Base-by-base conservation (phyloP, 2,797 vertebrate genomes). In the Enteromius radiatus region DNA sequence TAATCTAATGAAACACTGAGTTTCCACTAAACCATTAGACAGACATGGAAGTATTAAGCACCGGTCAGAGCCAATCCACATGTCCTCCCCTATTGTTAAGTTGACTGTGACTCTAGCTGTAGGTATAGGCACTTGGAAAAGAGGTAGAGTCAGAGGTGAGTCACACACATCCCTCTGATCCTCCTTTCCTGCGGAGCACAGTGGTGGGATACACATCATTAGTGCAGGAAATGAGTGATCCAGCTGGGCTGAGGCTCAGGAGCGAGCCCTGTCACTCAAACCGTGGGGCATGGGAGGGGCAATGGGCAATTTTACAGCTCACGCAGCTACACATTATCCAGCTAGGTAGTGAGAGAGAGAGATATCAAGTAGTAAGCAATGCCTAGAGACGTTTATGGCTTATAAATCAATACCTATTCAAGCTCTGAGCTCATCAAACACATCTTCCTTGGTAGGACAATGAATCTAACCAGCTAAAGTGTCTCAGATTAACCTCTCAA, bases 101-200 rank as follows among this genome's bases (percentile, higher is more conserved):
- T 38, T 36, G 74, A 79, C 33, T 64, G 23, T 80, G 61, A 78
- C 79, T 80, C 49, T 33, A 84, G 19, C 54, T 61, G 33, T 14
- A 61, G 75, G 31, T 14, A 12, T 59, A 61, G 38, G 26, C 41
- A 84, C 47, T 31, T 45, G 67, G 61, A 75, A 67, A 75, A 83
- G 59, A 47, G 67, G 54, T 4, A 47, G 80, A 86, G 76, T 75
- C 80, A 77, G 71, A 74, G 33, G 76, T 82, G 77, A 87, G 43
- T 85, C 76, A 87, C 83, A 59, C 73, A 67, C 69, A 43, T 63
- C 52, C 28, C 69, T 69, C 59, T 84, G 80, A 84, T 84, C 84
- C 59, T 75, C 78, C 77, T 59, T 84, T 84, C 73, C 80, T 84
- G 33, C 68, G 79, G 38, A 64, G 84, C 70, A n/a, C 69, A 65